These are phyloP conservation scores for Argyresthia goedartella DNA, from an alignment of 2,888 invertebrate species.

Conservation along the genomic window DNA sequence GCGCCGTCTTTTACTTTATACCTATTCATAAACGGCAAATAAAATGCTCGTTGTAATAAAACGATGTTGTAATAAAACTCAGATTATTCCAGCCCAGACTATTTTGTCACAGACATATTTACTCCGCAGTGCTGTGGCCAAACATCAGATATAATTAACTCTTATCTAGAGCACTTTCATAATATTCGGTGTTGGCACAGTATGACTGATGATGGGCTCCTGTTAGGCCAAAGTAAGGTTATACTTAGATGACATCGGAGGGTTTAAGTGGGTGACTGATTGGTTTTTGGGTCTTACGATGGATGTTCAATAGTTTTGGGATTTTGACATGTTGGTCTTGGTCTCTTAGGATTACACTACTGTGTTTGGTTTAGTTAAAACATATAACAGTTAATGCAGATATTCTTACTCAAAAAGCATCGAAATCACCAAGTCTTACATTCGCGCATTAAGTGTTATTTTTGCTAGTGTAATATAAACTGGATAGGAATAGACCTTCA, in stretches of 20 bases:
- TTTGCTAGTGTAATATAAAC: not conserved
- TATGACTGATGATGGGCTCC: slow-evolving; percentile 16
- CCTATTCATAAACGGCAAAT: too few species aligned
- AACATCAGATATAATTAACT: slow-evolving; percentile 15
- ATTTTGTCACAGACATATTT: slow-evolving; percentile 9
- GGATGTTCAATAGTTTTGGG: too few species aligned
- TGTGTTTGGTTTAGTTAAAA: too few species aligned
- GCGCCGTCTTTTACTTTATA: too few species aligned
- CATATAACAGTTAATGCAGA: too few species aligned
- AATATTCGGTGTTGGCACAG: slow-evolving; percentile 28
- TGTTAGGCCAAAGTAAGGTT: not conserved
- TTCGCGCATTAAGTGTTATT: too few species aligned
- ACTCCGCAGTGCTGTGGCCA: slow-evolving; percentile 13
- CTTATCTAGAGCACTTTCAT: slow-evolving; percentile 39
- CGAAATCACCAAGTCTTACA: not conserved
- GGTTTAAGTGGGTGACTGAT: not conserved
- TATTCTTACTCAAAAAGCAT: too few species aligned
- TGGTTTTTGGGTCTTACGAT: too few species aligned
- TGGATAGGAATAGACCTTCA: too few species aligned
- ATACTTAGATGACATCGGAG: not conserved
- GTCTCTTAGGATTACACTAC: too few species aligned
- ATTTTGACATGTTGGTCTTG: too few species aligned
- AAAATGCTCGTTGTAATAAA: too few species aligned
- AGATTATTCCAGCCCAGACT: slow-evolving; percentile 4
- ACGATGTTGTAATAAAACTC: not conserved